Percentiles rank a stretch among this genome's conserved stretches.
Evolutionary conservation across 1,140 invertebrate species (phyloP).

Genomic region (Drosophila pachea): DNA sequence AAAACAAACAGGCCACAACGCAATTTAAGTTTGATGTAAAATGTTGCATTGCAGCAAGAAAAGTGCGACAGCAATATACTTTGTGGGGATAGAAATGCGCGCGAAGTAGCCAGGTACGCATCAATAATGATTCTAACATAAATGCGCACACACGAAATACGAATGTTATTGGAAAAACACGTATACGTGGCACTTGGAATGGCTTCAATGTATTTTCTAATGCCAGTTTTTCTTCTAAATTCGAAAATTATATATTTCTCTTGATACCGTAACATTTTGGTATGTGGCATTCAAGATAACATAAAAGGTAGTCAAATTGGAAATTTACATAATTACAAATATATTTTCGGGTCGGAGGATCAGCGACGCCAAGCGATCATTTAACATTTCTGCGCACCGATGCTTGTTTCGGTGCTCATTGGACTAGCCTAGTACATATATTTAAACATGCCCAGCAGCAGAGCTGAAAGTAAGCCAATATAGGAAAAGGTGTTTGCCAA

Average conservation of each 20-base stretch:
- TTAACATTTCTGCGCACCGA: not conserved
- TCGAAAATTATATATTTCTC: too few relatives aligned
- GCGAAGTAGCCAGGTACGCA: conserved; percentile 44
- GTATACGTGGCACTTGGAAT: conserved; percentile 37
- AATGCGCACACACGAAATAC: conserved; percentile 29
- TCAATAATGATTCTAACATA: conserved; percentile 8
- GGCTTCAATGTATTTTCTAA: too few relatives aligned
- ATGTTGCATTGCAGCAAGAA: conserved; percentile 1
- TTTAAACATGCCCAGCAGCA: conserved; percentile 3
- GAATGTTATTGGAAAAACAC: conserved; percentile 58
- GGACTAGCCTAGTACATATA: not conserved
- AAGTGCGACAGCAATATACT: conserved; percentile 8
- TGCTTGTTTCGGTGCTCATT: not conserved
- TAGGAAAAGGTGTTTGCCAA: not conserved
- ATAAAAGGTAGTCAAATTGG: too few relatives aligned
- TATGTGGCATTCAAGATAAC: too few relatives aligned
- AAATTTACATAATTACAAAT: too few relatives aligned
- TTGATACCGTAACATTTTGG: too few relatives aligned
- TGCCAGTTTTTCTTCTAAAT: too few relatives aligned
- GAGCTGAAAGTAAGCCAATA: conserved; percentile 2
- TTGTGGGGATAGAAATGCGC: conserved; percentile 51
- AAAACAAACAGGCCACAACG: conserved; percentile 32
- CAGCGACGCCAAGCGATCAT: not conserved
- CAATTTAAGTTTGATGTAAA: conserved; percentile 36
- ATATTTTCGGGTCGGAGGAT: too few relatives aligned